Conservation (phyloP, 1,140 invertebrate genomes). For the Zaprionus ornatus region DNA sequence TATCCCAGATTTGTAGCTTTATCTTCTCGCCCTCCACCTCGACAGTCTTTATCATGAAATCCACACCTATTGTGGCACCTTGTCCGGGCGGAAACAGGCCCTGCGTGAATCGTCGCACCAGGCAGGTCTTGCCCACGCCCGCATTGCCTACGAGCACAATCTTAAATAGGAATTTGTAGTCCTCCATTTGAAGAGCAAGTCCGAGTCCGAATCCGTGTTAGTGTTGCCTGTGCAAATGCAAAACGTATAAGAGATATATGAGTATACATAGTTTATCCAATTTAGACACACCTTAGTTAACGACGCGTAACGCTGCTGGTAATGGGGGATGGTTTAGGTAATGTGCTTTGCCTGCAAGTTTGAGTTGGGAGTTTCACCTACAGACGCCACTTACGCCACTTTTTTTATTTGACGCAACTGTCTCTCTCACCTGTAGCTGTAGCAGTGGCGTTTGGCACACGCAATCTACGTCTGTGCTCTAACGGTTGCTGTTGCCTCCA, state of each 20-base stretch:
- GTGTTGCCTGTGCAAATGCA: conserved; percentile 7
- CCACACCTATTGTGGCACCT: conserved; percentile 99
- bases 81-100: conserved; percentile 98
- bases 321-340: conserved; percentile 39
- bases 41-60: conserved; percentile 99
- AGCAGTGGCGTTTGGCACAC: conserved; percentile 20
- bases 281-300: conserved; percentile 73
- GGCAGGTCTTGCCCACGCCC: conserved; percentile 97
- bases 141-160: conserved; percentile 97
- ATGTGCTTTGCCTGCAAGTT: conserved; percentile 30
- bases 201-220: neutral
- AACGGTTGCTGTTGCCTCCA: conserved; percentile 40
- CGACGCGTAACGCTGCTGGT: conserved; percentile 63
- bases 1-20: conserved; percentile 99
- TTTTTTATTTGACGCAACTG: conserved; percentile 38
- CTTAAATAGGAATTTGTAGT: conserved; percentile 99
- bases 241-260: conserved; percentile 8
- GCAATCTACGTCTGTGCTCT: conserved; percentile 41
- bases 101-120: conserved; percentile 95
- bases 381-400: conserved; percentile 57
- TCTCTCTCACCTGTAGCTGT: conserved; percentile 56
- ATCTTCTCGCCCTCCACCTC: conserved; percentile 99
- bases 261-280: conserved; percentile 28
- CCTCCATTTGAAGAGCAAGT: conserved; percentile 90
- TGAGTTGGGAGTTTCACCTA: conserved; percentile 26